Conservation (phyloP, 2,888 invertebrate genomes). For the Portevinia maculata region DNA sequence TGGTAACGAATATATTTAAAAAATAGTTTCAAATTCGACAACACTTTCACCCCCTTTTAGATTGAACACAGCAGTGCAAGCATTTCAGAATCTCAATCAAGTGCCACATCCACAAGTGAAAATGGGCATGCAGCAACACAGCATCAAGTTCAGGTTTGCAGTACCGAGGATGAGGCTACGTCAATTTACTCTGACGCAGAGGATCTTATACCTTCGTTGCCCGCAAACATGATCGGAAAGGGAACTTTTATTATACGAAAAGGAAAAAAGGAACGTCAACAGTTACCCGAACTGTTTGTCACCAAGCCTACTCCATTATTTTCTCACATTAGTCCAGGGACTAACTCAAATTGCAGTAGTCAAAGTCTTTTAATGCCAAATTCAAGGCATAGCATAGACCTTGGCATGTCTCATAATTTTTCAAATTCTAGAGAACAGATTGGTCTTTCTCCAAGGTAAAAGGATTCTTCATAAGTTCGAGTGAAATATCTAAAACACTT, state of each 20-base stretch:
- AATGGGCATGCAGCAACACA: constrained; percentile 71
- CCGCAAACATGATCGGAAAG: constrained; percentile 84
- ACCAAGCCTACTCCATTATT: constrained; percentile 84
- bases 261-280: constrained; percentile 88
- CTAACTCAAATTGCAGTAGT: constrained; percentile 60
- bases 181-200: constrained; percentile 87
- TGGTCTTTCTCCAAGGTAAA: constrained; percentile 77
- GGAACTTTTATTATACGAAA: constrained; percentile 93
- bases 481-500: neutral
- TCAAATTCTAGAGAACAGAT: constrained; percentile 67
- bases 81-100: constrained; percentile 84
- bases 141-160: constrained; percentile 86
- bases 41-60: constrained; percentile 26
- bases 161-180: constrained; percentile 87
- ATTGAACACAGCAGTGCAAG: constrained; percentile 52
- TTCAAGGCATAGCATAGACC: constrained; percentile 88
- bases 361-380: constrained; percentile 83
- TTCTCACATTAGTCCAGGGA: constrained; percentile 86
- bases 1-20: constrained; percentile 47
- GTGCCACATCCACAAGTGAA: constrained; percentile 88
- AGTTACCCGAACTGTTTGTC: constrained; percentile 84
- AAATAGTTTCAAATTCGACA: neutral
- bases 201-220: constrained; percentile 77
- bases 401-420: constrained; percentile 86
- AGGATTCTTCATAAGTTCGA: neutral